Evolutionary conservation across 1,140 invertebrate species (phyloP), one percentile per base, ranked within the genome.

Genomic region (Calosoma granatense): DNA sequence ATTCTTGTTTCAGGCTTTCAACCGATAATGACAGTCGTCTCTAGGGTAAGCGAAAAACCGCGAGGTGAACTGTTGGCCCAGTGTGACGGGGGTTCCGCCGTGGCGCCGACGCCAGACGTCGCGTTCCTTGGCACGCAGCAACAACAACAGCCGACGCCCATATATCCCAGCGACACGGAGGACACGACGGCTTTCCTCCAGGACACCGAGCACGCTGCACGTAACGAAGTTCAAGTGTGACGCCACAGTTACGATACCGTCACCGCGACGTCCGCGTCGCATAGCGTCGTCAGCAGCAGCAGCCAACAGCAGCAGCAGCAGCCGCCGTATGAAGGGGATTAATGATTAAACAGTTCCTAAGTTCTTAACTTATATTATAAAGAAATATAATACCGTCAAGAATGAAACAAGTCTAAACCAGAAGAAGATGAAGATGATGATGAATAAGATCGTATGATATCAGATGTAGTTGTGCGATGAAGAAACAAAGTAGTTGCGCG

Each of bases 141-240:
- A 51, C 54, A 14, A 59, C 59, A 21, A 59, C 56, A 19, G 17
- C 51, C 68, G 43, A 66, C 70, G 11, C 60, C 60, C 20, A 61
- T 59, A 14, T 63, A 59, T 47, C 60, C 59, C 14, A 61, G 57
- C 55, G 59, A 47, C 12, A 39, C 51, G 36, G 55, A 59, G 26
- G 61, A 54, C 23, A 61, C 64, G 60, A 19, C 59, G 56, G 39
- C 57, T 51, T n/a, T 57, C 39, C 30, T 39, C 14, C 2, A 52
- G 53, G 59, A 66, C 59, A 53, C 41, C 26, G 63, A 64, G 47
- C 68, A 63, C 57, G 66, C 56, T 62, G 64, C 58, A 66, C 72
- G 60, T 57, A 61, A 59, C 54, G 74, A 79, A 67, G 77, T 80
- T 57, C 75, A 80, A 56, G 79, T 81, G 74, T 81, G 79, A 81